Evolutionary conservation across 2,113 vertebrate species (phyloP).

Genomic region (Mungos mungo): DNA sequence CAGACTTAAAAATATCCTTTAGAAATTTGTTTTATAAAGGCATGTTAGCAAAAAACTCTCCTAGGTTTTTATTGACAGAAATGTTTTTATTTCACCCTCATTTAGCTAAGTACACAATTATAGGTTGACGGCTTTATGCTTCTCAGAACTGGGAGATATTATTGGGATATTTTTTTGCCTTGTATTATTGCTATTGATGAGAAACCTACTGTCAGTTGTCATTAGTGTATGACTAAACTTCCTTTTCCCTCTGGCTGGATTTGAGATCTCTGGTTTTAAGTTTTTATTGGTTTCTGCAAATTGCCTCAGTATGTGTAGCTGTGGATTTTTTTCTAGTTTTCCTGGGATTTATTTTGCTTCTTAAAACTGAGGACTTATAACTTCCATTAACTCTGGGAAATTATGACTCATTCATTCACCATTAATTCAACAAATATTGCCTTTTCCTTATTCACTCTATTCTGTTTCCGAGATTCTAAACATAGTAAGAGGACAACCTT

Average conservation of each 20-base stretch:
- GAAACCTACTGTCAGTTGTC: not conserved
- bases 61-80: not conserved
- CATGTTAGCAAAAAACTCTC: not conserved
- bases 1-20: not conserved
- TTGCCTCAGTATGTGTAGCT: not conserved
- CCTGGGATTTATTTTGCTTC: not conserved
- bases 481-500: not conserved
- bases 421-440: not conserved
- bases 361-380: not conserved
- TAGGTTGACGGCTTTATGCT: not conserved
- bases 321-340: not conserved
- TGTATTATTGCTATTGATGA: not conserved
- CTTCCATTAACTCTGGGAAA: not conserved
- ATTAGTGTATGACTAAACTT: not conserved
- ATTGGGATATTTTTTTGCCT: not conserved
- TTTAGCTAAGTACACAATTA: not conserved
- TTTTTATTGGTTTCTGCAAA: not conserved
- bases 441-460: not conserved
- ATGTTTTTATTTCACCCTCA: not conserved
- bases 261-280: not conserved
- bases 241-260: not conserved
- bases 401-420: not conserved
- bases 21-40: not conserved
- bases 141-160: not conserved
- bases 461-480: not conserved